Base-by-base conservation (phyloP, 2,888 invertebrate species). In the Melinopterus prodromus region DNA sequence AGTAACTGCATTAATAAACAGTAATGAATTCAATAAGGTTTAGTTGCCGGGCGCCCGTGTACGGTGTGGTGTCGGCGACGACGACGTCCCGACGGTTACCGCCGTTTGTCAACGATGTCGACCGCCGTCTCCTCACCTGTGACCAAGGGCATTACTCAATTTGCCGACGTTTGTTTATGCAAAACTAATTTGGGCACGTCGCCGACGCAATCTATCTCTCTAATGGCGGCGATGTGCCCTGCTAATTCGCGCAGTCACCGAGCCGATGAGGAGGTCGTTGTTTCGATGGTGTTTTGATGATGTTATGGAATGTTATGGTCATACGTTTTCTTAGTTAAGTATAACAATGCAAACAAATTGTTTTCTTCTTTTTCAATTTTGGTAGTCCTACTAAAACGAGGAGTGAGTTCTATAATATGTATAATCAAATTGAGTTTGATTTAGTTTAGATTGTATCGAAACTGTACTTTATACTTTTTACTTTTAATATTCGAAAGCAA, bases 1-100 rank as follows among this genome's bases (percentile, higher is more conserved):
- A 87, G 88, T 89, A 89, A 90, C 88, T 88, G 87, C 89, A 89
- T 89, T 90, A 89, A 89, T 89, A 89, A 89, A 87, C 88, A 87
- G 86, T 88, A 86, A 86, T 86, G 86, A 86, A 86, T 86, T 86
- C 86, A 86, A 86, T 86, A 85, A 85, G 85, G 86, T 85, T 85
- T 84, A 84, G 84, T 85, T 85, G 83, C 84, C 84, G 84, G 53
- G 53, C 53, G n/a, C n/a, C n/a, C n/a, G n/a, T 3, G 26, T 53
- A 53, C 82, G 83, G 83, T 81, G 83, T 81, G 74, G 9, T 36
- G 74, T n/a, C 37, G 74, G 6, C 71, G 71, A 7, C 71, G 16
- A n/a, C n/a, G 16, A 6, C 53, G 53, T 53, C 5, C 53, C 84
- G 84, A 78, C 84, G 84, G 84, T 84, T 83, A 81, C 82, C 81